phyloP scores from a whole-genome alignment of 2,113 vertebrate species.

The Nestor notabilis region DNA sequence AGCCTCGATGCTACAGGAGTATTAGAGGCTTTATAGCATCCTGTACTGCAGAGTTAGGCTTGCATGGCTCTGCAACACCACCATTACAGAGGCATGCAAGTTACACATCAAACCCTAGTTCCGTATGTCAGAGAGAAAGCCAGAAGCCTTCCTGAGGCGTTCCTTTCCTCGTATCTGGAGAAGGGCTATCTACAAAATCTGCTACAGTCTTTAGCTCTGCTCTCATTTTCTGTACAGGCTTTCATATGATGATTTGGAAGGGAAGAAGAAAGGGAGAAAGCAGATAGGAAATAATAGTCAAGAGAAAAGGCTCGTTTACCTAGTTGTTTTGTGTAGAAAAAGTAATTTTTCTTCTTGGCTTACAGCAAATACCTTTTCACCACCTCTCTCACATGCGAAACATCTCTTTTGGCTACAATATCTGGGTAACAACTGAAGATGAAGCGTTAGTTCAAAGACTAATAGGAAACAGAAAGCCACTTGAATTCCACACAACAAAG shows the following conservation, averaged over 20 bases:
- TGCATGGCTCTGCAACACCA: neutral
- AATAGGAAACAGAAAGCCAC: conserved; percentile 28
- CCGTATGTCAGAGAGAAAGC: neutral
- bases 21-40: neutral
- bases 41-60: neutral
- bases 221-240: neutral
- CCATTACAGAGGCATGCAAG: neutral
- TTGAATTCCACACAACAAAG: conserved; percentile 43
- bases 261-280: neutral
- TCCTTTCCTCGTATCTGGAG: neutral
- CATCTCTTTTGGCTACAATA: neutral
- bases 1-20: fast-evolving
- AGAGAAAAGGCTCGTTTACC: conserved; percentile 36
- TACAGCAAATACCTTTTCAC: neutral
- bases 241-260: neutral
- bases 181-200: neutral
- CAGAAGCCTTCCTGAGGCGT: neutral
- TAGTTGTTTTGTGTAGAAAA: neutral
- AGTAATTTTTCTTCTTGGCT: conserved; percentile 55
- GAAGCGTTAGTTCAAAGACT: conserved; percentile 35
- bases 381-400: neutral
- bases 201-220: neutral
- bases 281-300: neutral
- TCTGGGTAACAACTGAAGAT: conserved; percentile 48
- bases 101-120: neutral